Conservation (phyloP, 2,888 invertebrate species). For the Eilema sororculum region DNA sequence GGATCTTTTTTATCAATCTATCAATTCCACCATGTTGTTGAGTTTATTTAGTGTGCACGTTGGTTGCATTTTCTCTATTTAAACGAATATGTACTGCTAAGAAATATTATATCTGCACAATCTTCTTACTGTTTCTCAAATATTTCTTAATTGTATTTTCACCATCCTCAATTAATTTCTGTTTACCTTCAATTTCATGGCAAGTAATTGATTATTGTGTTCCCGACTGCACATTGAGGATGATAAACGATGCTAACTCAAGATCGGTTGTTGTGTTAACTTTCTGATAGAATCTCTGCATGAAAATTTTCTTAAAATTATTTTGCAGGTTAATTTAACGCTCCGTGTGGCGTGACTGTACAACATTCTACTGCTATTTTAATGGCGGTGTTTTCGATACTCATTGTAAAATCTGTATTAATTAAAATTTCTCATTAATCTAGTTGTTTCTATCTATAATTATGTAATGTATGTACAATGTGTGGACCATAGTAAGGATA, state of each 20-base stretch:
- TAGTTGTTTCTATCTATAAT: background rate
- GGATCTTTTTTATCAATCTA: background rate
- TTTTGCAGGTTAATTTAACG: background rate
- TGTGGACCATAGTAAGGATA: too few species aligned
- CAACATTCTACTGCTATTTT: background rate
- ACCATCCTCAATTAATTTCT: background rate
- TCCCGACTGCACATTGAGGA: conserved; percentile 4
- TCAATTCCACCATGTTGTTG: background rate
- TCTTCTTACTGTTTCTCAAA: background rate
- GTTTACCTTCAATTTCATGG: conserved; percentile 2
- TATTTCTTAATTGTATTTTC: background rate
- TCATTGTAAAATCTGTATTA: too few species aligned
- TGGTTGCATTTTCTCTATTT: background rate
- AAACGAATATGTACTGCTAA: background rate
- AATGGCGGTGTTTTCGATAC: background rate
- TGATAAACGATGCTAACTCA: conserved; percentile 9
- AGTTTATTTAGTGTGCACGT: background rate
- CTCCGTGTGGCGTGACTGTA: background rate
- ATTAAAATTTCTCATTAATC: too few species aligned
- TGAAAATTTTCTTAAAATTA: background rate
- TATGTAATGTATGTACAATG: too few species aligned
- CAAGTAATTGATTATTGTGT: conserved; percentile 14
- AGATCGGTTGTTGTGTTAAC: conserved; percentile 7
- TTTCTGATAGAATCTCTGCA: background rate
- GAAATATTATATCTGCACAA: background rate